Evolutionary conservation across 1,140 invertebrate genomes (phyloP).

Genomic region (Drosophila mojavensis): DNA sequence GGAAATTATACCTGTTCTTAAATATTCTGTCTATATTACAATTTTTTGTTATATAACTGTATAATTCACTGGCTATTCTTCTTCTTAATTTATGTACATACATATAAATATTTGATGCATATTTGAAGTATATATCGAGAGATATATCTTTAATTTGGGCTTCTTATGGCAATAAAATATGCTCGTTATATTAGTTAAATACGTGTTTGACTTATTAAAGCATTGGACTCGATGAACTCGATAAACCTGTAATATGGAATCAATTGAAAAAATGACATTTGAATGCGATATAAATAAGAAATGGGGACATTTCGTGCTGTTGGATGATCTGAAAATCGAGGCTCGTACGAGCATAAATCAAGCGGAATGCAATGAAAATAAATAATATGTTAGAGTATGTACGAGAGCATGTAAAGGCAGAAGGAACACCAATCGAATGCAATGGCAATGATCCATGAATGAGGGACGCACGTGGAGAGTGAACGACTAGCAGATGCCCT

Average conservation of each 20-base stretch:
- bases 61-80: too few relatives aligned
- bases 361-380: slow-evolving; percentile 46
- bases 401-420: slow-evolving; percentile 10
- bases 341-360: slow-evolving; percentile 64
- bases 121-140: too few relatives aligned
- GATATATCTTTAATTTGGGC: too few relatives aligned
- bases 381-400: slow-evolving; percentile 44
- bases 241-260: slow-evolving; percentile 3
- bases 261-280: slow-evolving; percentile 16
- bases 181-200: background rate
- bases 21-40: background rate
- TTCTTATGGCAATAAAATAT: too few relatives aligned
- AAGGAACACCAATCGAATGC: background rate
- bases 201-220: slow-evolving; percentile 6
- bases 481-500: slow-evolving; percentile 5
- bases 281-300: background rate
- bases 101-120: too few relatives aligned
- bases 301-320: slow-evolving; percentile 26
- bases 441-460: background rate
- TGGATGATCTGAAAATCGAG: slow-evolving; percentile 42
- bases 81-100: too few relatives aligned
- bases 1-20: too few relatives aligned
- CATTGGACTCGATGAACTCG: background rate
- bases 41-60: background rate
- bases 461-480: background rate